Conservation (phyloP, 1,140 invertebrate genomes). For the Heliconius eleuchia region DNA sequence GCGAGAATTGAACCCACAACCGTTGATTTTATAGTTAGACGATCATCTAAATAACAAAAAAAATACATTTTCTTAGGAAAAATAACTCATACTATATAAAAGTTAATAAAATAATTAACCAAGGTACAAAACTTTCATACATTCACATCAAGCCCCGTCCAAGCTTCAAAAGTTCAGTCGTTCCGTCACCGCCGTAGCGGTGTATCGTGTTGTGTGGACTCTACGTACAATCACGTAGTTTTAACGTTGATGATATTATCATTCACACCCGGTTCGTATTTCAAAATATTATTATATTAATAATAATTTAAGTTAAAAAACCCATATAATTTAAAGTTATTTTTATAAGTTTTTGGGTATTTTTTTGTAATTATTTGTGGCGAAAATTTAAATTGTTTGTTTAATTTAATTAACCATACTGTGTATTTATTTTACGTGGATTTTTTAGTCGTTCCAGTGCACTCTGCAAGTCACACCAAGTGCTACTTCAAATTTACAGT, state of each 20-base stretch:
- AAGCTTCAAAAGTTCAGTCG: slow-evolving; percentile 28
- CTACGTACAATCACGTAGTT: not conserved
- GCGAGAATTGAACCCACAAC: too few species aligned
- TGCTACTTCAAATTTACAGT: not conserved
- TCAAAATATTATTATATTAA: not conserved
- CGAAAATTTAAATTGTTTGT: not conserved
- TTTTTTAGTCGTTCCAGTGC: not conserved
- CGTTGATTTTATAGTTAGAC: too few species aligned
- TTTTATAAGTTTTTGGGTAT: not conserved
- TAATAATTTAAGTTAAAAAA: not conserved
- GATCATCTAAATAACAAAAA: not conserved
- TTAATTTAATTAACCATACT: not conserved
- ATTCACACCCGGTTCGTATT: not conserved
- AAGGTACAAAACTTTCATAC: not conserved
- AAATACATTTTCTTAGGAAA: not conserved
- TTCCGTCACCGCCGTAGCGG: slow-evolving; percentile 22
- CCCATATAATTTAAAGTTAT: not conserved
- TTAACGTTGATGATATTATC: not conserved
- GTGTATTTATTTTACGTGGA: not conserved
- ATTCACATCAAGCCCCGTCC: not conserved
- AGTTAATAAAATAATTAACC: not conserved
- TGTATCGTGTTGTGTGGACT: slow-evolving; percentile 17
- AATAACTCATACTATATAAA: not conserved
- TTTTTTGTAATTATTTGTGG: not conserved
- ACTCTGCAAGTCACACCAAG: not conserved